Percentiles rank a stretch among this genome's conserved stretches.
Conservation (phyloP, 2,888 invertebrate species). For the Platycheirus albimanus region DNA sequence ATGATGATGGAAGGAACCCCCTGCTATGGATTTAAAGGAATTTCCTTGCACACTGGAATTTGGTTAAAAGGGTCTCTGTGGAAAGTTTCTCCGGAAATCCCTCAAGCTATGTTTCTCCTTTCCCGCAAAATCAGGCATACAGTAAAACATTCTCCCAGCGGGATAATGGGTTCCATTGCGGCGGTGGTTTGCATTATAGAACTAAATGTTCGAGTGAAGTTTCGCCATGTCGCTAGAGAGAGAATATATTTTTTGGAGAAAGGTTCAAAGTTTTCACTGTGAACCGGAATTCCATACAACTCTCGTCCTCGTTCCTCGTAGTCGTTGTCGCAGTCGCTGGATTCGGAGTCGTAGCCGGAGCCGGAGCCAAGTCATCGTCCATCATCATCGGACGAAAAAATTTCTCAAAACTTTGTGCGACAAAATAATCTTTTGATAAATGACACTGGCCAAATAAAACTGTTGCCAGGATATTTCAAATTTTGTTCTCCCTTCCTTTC, state of each 20-base stretch:
- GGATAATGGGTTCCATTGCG: conserved; percentile 64
- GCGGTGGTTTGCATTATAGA: conserved; percentile 52
- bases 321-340: conserved; percentile 51
- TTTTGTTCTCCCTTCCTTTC: not conserved
- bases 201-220: conserved; percentile 64
- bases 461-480: conserved; percentile 59
- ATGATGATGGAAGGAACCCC: conserved; percentile 53
- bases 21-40: conserved; percentile 68
- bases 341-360: conserved; percentile 48
- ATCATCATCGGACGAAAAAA: conserved; percentile 67
- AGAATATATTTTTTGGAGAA: conserved; percentile 37
- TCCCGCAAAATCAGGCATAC: conserved; percentile 51
- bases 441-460: conserved; percentile 69
- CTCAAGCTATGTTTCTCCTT: conserved; percentile 64
- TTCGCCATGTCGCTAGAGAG: conserved; percentile 55
- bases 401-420: conserved; percentile 65
- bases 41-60: conserved; percentile 73
- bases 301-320: too few species aligned
- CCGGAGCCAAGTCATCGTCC: conserved; percentile 64
- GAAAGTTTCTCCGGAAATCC: conserved; percentile 71
- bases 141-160: conserved; percentile 67
- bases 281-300: conserved; percentile 61
- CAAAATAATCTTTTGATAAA: conserved; percentile 75
- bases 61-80: conserved; percentile 71
- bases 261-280: conserved; percentile 65